These are phyloP conservation scores for Drosophila ambigua DNA, from an alignment of 1,140 invertebrate genomes.

Conservation along the genomic window DNA sequence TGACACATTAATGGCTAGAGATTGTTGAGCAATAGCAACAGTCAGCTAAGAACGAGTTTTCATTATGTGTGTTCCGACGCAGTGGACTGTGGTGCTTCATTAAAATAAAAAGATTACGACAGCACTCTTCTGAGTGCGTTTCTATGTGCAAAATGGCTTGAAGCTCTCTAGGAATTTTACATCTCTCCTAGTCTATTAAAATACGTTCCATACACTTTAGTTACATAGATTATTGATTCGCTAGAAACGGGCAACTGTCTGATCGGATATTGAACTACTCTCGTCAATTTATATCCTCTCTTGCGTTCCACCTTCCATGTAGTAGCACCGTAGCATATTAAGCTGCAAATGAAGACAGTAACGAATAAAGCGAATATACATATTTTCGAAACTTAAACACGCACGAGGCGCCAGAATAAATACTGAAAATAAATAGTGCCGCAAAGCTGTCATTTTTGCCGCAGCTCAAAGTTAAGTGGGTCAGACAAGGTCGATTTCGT, in stretches of 20 bases:
- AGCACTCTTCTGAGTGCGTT: conserved; percentile 39
- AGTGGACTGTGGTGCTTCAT: conserved; percentile 29
- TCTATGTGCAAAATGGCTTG: conserved; percentile 58
- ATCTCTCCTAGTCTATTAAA: conserved; percentile 20
- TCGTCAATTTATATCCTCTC: too few species aligned
- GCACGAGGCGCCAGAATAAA: conserved; percentile 51
- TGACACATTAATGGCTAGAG: conserved; percentile 59
- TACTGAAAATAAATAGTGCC: conserved; percentile 72
- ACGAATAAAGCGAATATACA: conserved; percentile 1
- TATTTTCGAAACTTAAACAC: conserved; percentile 54
- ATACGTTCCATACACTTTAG: too few species aligned
- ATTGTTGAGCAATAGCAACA: conserved; percentile 63
- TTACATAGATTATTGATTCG: too few species aligned
- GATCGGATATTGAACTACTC: too few species aligned
- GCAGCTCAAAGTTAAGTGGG: conserved; percentile 73
- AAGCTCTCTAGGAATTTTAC: conserved; percentile 47
- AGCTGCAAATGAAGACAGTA: too few species aligned
- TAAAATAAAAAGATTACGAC: conserved; percentile 63
- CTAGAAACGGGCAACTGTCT: too few species aligned
- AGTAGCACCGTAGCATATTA: too few species aligned
- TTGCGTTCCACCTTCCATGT: too few species aligned
- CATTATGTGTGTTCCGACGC: conserved; percentile 23
- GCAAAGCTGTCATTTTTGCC: conserved; percentile 77
- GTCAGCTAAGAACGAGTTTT: conserved; percentile 46
- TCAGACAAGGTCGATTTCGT: conserved; percentile 76